Base-by-base conservation (phyloP, 2,113 vertebrate species). In the Phasianus colchicus region DNA sequence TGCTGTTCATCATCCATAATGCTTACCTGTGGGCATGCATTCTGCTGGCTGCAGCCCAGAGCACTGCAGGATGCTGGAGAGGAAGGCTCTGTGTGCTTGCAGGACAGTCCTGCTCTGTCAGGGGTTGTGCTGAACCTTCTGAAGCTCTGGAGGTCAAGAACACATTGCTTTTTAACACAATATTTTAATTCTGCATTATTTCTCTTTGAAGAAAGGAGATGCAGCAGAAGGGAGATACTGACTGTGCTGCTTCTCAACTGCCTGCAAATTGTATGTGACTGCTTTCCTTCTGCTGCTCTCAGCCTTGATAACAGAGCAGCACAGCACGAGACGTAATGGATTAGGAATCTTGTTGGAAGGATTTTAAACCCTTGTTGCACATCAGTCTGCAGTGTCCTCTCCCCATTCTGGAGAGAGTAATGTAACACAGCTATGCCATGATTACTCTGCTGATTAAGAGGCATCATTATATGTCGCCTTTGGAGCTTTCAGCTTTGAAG, bases 101-200 rank as follows among this genome's bases (percentile, higher is more conserved):
- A 4, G 78, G 17, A 17, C 21, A 4, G 32, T 10, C 29, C 78
- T 14, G 9, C 14, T 3, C 24, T 2, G 1, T 5, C 42, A 42
- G 57, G 32, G 38, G n/a, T 48, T 27, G 24, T 38, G 36, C 36
- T 16, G 14, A 52, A 52, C 50, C 25, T 52, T 52, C 50, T 52
- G 24, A 2, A 2, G 57, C 3, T 40, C 52, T 75, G 69, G 65
- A 42, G 57, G 10, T 32, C 18, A 5, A n/a, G 64, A 2, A 14
- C 24, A 1, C 0, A 7, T 0, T 11, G 21, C 6, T 24, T 4
- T 55, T 4, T 8, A 29, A 2, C 17, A 2, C 3, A 0, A 0
- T 0, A 1, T 50, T 60, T 29, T 42, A 9, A 6, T 24, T 43
- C 50, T 13, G 4, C 22, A 1, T 1, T 43, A 43, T 43, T 43